Percentiles rank a stretch among this genome's conserved stretches.
These are phyloP conservation scores for Scaptomyza montana DNA, from an alignment of 1,140 invertebrate genomes.

Conservation along the genomic window DNA sequence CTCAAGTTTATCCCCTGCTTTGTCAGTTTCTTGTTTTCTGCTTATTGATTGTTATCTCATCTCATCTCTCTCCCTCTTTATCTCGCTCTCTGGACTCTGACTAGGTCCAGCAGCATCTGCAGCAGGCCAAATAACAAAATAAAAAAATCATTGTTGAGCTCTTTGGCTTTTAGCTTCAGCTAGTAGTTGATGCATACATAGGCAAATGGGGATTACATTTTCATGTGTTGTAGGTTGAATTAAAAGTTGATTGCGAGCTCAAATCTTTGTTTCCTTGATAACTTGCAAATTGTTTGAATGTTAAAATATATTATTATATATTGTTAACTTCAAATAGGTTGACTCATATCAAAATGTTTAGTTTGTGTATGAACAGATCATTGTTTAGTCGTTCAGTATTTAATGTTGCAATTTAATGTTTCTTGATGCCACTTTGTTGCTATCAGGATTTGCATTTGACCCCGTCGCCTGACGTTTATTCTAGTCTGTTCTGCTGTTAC, in stretches of 20 bases:
- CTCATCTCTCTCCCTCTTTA: neutral
- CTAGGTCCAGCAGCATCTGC: neutral
- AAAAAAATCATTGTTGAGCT: conserved; percentile 31
- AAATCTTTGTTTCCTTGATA: neutral
- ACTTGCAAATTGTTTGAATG: neutral
- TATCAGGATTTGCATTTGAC: conserved; percentile 36
- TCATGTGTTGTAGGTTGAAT: neutral
- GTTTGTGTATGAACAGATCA: neutral
- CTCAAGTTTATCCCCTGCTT: conserved; percentile 38
- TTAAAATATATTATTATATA: too few species aligned
- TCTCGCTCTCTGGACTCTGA: neutral
- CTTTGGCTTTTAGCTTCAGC: conserved; percentile 31
- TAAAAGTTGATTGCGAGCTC: neutral
- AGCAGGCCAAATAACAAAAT: conserved; percentile 5
- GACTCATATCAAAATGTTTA: neutral
- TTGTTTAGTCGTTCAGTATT: conserved; percentile 1
- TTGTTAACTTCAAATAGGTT: neutral
- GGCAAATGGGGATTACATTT: conserved; percentile 14
- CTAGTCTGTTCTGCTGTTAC: conserved; percentile 4
- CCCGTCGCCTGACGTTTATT: conserved; percentile 43
- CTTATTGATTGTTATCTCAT: conserved; percentile 44
- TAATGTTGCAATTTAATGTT: neutral
- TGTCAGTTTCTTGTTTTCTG: conserved; percentile 37
- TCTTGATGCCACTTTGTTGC: conserved; percentile 9
- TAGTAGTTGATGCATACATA: conserved; percentile 1